These are phyloP conservation scores for Pangasianodon hypophthalmus DNA, from an alignment of 2,113 vertebrate genomes.

Conservation along the genomic window DNA sequence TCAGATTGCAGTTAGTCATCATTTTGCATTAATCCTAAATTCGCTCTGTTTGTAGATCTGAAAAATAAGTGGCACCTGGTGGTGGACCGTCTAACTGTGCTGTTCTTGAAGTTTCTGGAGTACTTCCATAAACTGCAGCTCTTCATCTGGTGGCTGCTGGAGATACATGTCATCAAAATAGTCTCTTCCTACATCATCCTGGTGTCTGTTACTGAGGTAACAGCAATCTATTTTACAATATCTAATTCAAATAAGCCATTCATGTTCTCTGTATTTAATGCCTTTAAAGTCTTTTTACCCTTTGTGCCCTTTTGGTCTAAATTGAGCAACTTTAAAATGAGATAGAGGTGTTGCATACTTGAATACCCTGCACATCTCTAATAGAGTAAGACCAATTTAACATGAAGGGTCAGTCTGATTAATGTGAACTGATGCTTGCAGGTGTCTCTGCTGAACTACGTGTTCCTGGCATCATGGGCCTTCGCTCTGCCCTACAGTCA, in stretches of 20 bases:
- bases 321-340: neutral
- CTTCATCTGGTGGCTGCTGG: conserved; percentile 96
- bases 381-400: neutral
- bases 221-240: neutral
- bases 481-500: conserved; percentile 93
- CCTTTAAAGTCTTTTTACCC: neutral
- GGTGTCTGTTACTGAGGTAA: conserved; percentile 87
- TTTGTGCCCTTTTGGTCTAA: neutral
- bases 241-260: neutral
- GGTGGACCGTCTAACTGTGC: conserved; percentile 92
- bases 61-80: conserved; percentile 97
- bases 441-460: conserved; percentile 87
- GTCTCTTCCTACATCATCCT: conserved; percentile 92
- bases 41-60: conserved; percentile 73
- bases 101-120: conserved; percentile 95
- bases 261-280: neutral
- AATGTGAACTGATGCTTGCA: conserved; percentile 63
- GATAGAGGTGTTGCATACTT: neutral
- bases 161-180: conserved; percentile 96
- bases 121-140: conserved; percentile 96
- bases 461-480: conserved; percentile 94
- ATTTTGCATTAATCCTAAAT: neutral
- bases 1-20: too few species aligned
- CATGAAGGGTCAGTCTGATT: neutral
- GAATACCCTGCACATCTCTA: neutral